Conservation (phyloP, 2,888 invertebrate species). For the Nymphalis polychloros region DNA sequence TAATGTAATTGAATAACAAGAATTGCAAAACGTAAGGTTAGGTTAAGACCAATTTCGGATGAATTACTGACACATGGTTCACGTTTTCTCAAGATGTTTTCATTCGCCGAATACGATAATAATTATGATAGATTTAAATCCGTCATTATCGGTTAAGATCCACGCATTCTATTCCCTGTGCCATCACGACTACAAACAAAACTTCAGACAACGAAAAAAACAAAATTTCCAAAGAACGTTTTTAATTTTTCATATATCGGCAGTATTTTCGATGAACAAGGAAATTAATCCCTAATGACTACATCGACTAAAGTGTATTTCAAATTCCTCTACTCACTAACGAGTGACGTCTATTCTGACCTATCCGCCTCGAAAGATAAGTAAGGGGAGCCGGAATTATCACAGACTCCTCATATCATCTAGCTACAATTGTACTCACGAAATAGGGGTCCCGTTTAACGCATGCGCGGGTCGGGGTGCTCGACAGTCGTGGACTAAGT, state of each 20-base stretch:
- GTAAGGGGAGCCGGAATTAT: background rate
- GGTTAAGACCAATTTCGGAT: no score
- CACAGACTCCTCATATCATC: conserved; percentile 5
- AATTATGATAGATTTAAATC: background rate
- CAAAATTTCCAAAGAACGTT: background rate
- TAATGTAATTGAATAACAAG: no score
- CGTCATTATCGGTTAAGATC: background rate
- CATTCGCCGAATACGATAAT: no score
- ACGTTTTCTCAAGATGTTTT: no score
- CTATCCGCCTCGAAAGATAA: background rate
- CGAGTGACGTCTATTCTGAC: conserved; percentile 5
- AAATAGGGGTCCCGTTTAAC: conserved; percentile 30
- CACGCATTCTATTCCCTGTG: background rate
- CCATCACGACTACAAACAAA: background rate
- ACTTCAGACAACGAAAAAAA: no score
- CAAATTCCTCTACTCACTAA: background rate
- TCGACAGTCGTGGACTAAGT: conserved; percentile 30
- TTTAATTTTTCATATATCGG: background rate
- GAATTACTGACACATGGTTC: no score
- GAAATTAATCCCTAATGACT: background rate
- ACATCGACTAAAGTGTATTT: background rate
- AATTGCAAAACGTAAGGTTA: no score
- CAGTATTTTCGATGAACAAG: background rate
- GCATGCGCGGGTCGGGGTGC: conserved; percentile 37
- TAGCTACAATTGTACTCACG: conserved; percentile 4